phyloP scores from a whole-genome alignment of 1,140 invertebrate species.

The Drosophila dunni region DNA sequence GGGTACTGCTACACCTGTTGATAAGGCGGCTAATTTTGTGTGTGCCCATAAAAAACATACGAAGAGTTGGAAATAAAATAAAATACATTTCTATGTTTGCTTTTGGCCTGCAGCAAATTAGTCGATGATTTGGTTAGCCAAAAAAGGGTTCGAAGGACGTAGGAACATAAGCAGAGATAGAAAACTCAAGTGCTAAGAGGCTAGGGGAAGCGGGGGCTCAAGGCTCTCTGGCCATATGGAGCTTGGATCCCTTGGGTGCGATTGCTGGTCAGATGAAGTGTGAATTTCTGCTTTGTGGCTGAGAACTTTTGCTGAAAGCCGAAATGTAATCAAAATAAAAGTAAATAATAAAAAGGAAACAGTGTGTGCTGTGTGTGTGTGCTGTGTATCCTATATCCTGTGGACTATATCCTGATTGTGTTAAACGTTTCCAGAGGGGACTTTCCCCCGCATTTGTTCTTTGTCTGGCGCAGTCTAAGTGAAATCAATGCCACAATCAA shows the following conservation, averaged over 20 bases:
- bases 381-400: neutral
- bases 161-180: neutral
- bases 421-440: conserved; percentile 54
- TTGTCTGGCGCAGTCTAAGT: conserved; percentile 34
- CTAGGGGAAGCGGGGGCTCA: neutral
- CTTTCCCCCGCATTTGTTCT: neutral
- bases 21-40: conserved; percentile 73
- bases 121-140: conserved; percentile 55
- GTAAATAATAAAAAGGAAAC: conserved; percentile 71
- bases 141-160: conserved; percentile 17
- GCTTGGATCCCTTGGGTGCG: conserved; percentile 32
- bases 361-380: neutral
- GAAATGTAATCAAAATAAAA: conserved; percentile 75
- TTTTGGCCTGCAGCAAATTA: conserved; percentile 48
- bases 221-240: conserved; percentile 13
- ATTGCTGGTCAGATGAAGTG: conserved; percentile 58
- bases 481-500: conserved; percentile 76
- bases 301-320: conserved; percentile 50
- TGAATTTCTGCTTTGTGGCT: conserved; percentile 50
- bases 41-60: conserved; percentile 44
- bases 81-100: conserved; percentile 23
- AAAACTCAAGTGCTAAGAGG: conserved; percentile 13
- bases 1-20: conserved; percentile 63
- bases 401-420: conserved; percentile 52
- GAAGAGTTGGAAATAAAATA: neutral